phyloP scores from a whole-genome alignment of 1,140 invertebrate species.

The Sitobion miscanthi region DNA sequence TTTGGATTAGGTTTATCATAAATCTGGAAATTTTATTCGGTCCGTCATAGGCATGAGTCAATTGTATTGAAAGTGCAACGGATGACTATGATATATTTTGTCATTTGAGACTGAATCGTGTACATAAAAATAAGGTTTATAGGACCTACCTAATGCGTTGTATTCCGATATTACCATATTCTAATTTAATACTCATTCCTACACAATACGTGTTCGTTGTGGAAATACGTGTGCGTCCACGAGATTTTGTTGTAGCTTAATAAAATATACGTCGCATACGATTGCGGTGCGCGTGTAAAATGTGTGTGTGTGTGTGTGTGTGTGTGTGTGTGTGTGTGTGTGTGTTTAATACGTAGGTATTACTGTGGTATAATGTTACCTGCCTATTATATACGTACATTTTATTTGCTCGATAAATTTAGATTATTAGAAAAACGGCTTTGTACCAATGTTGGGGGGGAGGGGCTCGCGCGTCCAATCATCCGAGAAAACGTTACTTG shows the following conservation, averaged over 20 bases:
- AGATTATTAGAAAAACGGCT: not conserved
- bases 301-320: too few relatives aligned
- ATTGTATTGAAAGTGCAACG: too few relatives aligned
- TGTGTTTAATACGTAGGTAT: not conserved
- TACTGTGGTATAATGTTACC: not conserved
- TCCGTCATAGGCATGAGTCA: too few relatives aligned
- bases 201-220: not conserved
- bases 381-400: not conserved
- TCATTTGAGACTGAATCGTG: too few relatives aligned
- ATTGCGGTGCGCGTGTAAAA: not conserved
- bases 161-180: not conserved
- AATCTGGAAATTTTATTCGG: too few relatives aligned
- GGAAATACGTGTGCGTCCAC: not conserved
- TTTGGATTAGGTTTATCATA: too few relatives aligned
- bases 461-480: not conserved
- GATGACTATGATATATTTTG: too few relatives aligned
- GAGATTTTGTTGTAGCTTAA: not conserved
- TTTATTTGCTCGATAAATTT: constrained; percentile 7
- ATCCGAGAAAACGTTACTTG: not conserved
- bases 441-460: not conserved
- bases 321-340: not conserved
- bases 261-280: not conserved
- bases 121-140: too few relatives aligned
- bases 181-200: not conserved
- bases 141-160: too few relatives aligned